Base-by-base conservation (phyloP, 2,113 vertebrate species). In the Nanorana parkeri region DNA sequence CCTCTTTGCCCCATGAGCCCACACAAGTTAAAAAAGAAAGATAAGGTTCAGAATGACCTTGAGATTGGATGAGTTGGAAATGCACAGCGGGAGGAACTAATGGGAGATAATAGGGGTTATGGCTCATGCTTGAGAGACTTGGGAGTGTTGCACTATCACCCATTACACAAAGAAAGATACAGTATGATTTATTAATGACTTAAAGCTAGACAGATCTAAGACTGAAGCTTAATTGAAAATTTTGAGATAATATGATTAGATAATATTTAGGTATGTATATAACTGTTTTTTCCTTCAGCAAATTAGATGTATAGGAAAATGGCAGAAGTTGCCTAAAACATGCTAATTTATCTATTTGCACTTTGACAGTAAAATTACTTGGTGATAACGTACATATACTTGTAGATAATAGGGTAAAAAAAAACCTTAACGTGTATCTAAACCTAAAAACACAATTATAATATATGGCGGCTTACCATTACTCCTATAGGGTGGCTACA, bases 1-100 rank as follows among this genome's bases (percentile, higher is more conserved):
- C 21, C n/a, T 51, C 66, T 36, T 61, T 71, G 78, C 66, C 78
- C 78, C 66, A 69, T 32, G 78, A 69, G 78, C 15, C 78, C 17
- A 28, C 36, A 58, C 24, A 17, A 69, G 41, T 15, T 10, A 69
- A 61, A 23, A 80, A 69, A 69, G 21, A n/a, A 26, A 63, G 78
- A 72, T 81, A 81, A 81, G 41, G 13, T 29, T 32, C 23, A 32
- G 5, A 72, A 81, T 81, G 60, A 72, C 78, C 68, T 81, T 81
- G 68, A 81, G 20, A 72, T 65, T 64, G 68, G 55, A 72, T 63
- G 26, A 54, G 17, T 56, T 81, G 58, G 36, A 24, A 80, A 69
- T 71, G 51, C 21, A 20, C 21, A 71, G 10, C 1, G 5, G 36
- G 32, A 60, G 41, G 41, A 72, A 54, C 58, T 72, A 72, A 73